Conservation (phyloP, 2,113 vertebrate genomes). For the Cettia cetti region DNA sequence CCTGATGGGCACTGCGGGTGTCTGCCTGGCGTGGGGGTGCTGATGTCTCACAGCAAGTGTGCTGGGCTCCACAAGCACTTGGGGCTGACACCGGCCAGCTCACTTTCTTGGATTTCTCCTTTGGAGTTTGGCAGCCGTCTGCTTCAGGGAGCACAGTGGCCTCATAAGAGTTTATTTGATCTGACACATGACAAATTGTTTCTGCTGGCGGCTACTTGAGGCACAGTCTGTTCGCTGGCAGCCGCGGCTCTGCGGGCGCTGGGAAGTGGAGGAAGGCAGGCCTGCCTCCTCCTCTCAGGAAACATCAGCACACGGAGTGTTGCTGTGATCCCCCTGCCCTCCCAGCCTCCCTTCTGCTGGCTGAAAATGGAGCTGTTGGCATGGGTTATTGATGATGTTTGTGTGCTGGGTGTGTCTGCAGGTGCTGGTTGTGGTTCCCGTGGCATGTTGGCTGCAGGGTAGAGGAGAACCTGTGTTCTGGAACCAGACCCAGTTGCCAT, state of each 20-base stretch:
- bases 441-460: accelerated
- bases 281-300: neutral
- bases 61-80: neutral
- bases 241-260: neutral
- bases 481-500: neutral
- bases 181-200: slow-evolving; percentile 65
- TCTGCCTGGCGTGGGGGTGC: neutral
- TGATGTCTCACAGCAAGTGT: neutral
- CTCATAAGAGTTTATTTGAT: slow-evolving; percentile 49
- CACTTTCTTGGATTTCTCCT: neutral
- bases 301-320: accelerated
- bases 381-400: neutral
- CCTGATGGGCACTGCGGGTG: neutral
- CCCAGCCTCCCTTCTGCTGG: neutral
- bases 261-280: neutral
- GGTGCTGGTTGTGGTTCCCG: neutral
- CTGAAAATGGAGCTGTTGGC: neutral
- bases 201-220: slow-evolving; percentile 42
- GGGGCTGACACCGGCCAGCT: neutral
- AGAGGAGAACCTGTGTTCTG: neutral
- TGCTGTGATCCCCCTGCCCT: neutral
- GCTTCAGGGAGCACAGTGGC: slow-evolving; percentile 44
- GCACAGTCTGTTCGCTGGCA: slow-evolving; percentile 19
- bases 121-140: slow-evolving; percentile 47
- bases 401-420: neutral